These are phyloP conservation scores for Xanthia togata DNA, from an alignment of 2,888 invertebrate species.

Conservation along the genomic window DNA sequence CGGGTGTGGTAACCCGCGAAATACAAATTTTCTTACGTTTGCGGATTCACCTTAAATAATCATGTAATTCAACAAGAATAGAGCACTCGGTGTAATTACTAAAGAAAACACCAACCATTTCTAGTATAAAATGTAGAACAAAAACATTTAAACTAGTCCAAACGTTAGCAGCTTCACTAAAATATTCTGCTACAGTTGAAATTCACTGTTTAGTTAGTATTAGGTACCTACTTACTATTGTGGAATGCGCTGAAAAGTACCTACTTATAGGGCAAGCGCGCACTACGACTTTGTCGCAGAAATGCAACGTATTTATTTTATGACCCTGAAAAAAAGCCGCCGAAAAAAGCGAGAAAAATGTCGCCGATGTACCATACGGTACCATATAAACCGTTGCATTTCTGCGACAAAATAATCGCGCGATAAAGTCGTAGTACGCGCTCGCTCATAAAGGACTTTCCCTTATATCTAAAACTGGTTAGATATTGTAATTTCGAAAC, in stretches of 20 bases:
- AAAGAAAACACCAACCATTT: not conserved
- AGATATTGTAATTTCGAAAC: not conserved
- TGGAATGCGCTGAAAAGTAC: conserved; percentile 16
- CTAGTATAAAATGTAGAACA: not conserved
- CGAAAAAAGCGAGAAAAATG: too few relatives aligned
- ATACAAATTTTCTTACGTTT: too few relatives aligned
- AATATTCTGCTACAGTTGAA: conserved; percentile 12
- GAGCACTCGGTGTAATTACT: conserved; percentile 3
- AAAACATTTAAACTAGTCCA: conserved; percentile 8
- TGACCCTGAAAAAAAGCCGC: too few relatives aligned
- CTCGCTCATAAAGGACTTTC: not conserved
- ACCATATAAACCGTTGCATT: too few relatives aligned
- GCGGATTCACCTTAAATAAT: too few relatives aligned
- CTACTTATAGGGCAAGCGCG: not conserved
- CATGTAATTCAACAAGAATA: not conserved
- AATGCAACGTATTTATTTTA: too few relatives aligned
- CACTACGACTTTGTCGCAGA: too few relatives aligned
- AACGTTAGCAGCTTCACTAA: not conserved
- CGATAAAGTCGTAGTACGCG: too few relatives aligned
- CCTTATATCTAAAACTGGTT: not conserved
- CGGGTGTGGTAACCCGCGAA: too few relatives aligned
- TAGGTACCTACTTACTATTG: too few relatives aligned
- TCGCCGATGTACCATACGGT: too few relatives aligned
- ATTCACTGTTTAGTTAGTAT: conserved; percentile 7
- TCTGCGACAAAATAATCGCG: too few relatives aligned